Base-by-base conservation (phyloP, 2,797 vertebrate species). In the Pachyuromys duprasi region DNA sequence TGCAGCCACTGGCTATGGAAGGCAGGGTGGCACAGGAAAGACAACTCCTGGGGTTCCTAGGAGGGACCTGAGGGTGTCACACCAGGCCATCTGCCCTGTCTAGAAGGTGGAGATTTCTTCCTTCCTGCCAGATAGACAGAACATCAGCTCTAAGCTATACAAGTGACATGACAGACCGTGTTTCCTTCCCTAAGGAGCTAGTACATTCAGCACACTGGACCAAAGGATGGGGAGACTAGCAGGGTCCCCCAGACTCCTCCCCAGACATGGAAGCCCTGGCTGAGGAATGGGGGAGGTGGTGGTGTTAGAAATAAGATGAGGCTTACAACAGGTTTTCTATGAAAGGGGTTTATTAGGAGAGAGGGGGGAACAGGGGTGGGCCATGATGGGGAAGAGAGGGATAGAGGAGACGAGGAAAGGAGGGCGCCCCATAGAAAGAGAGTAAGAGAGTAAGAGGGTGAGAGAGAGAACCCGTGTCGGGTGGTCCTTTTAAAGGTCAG, bases 1-100 rank as follows among this genome's bases (percentile, higher is more conserved):
- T 1, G 22, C 67, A 83, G 78, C 88, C 69, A 57, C 0, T 1
- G 42, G 53, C 75, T 55, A 0, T 92, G 90, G 72, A 95, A 96
- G 92, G 81, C 86, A 90, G 70, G 13, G 18, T 89, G 90, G 95
- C 78, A 95, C 69, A 82, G 65, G 93, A 96, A 95, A 97, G 91
- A 89, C 95, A 80, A 63, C 95, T 96, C 63, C 60, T 9, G 12
- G 0, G 11, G 60, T 84, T 67, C 80, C 39, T 18, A 17, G 79
- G n/a, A 87, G 65, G 24, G 31, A 6, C 42, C 78, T 28, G 45
- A 79, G 81, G 94, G 69, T n/a, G 28, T 11, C 11, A 17, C 49
- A 26, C 36, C 0, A 17, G 20, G 53, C 57, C 22, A 74, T 3
- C 14, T 13, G 67, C 33, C 49, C 75, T 0, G 1, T 18, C 28